phyloP scores from a whole-genome alignment of 2,113 vertebrate genomes.

The Gambusia holbrooki region DNA sequence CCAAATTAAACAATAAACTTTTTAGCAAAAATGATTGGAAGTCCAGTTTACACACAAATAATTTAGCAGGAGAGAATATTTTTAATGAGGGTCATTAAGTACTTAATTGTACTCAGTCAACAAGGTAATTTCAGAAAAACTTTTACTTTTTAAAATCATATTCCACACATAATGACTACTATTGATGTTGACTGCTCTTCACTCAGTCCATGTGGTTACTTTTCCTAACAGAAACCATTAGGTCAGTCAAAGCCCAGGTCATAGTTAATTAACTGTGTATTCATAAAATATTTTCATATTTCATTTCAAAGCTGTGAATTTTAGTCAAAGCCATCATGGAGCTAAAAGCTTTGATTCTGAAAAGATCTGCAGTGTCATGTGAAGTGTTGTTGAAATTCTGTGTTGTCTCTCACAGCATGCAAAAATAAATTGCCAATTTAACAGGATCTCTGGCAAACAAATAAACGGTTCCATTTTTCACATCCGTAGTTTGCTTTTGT shows the following conservation, averaged over 20 bases:
- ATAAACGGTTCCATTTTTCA: neutral
- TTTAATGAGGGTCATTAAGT: neutral
- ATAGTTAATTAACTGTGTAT: neutral
- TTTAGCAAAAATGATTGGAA: neutral
- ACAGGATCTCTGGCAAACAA: slow-evolving; percentile 10
- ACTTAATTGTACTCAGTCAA: neutral
- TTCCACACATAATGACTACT: neutral
- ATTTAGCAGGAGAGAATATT: neutral
- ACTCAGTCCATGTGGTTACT: no score
- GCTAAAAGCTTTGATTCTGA: neutral
- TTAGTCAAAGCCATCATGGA: neutral
- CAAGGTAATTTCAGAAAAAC: neutral
- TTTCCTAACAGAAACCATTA: neutral
- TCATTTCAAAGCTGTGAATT: neutral
- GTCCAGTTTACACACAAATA: neutral
- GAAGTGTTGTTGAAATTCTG: neutral
- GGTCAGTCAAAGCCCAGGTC: neutral
- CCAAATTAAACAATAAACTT: no score
- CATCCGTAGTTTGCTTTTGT: slow-evolving; percentile 8
- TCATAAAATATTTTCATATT: neutral
- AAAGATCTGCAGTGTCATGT: neutral
- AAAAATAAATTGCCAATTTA: slow-evolving; percentile 8
- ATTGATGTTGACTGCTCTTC: neutral
- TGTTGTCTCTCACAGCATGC: neutral
- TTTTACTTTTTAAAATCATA: neutral